phyloP scores from a whole-genome alignment of 2,113 vertebrate species.

The Lates calcarifer region DNA sequence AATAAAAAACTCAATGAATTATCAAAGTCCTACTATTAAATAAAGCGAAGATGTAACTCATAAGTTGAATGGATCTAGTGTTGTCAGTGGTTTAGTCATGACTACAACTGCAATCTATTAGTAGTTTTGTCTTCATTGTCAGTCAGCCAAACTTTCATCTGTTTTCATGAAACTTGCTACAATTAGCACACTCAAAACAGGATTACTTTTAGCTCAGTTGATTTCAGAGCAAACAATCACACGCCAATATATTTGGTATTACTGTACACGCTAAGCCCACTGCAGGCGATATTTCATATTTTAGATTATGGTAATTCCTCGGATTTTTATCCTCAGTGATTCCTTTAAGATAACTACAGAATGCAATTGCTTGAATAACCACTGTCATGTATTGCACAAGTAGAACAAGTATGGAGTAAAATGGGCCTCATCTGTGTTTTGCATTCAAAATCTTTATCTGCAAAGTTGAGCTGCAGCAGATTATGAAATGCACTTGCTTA shows the following conservation, averaged over 20 bases:
- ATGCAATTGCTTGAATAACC: neutral
- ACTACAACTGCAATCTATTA: conserved; percentile 44
- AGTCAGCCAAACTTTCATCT: neutral
- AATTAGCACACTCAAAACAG: conserved; percentile 1
- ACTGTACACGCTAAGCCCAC: neutral
- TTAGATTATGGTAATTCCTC: neutral
- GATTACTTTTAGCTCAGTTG: neutral
- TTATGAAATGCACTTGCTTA: neutral
- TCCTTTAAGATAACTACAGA: neutral
- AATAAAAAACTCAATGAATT: neutral
- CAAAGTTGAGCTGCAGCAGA: neutral
- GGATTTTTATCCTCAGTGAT: neutral
- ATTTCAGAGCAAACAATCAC: conserved; percentile 33
- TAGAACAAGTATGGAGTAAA: neutral
- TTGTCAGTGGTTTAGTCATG: conserved; percentile 23
- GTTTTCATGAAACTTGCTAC: conserved; percentile 1
- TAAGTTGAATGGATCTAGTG: conserved; percentile 13
- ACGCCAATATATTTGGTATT: neutral
- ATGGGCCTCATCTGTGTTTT: neutral
- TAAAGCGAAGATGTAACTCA: neutral
- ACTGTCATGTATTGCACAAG: neutral
- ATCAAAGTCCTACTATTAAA: neutral
- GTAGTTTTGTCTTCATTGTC: conserved; percentile 17
- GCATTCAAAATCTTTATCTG: conserved; percentile 10
- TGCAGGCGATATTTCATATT: neutral